Evolutionary conservation across 2,888 invertebrate genomes (phyloP).

Genomic region (Darwinula stevensoni): DNA sequence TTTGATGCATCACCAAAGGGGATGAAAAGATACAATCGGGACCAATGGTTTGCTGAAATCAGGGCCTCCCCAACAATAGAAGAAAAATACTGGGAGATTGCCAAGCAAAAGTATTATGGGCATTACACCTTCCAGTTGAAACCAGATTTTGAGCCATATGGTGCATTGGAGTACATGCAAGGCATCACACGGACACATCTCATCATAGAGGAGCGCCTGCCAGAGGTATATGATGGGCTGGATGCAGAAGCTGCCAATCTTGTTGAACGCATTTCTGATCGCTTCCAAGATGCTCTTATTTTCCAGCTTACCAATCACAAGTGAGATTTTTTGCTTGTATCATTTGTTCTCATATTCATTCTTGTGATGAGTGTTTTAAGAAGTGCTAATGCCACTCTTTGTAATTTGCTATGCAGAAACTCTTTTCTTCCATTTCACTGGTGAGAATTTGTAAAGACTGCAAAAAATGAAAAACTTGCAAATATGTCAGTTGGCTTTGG

Average conservation of each 20-base stretch:
- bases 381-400: too few species aligned
- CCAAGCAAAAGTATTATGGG: slow-evolving; percentile 31
- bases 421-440: too few species aligned
- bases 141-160: slow-evolving; percentile 19
- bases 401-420: too few species aligned
- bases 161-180: slow-evolving; percentile 34
- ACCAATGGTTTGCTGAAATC: background rate
- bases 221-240: slow-evolving; percentile 22
- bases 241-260: too few species aligned
- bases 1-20: background rate
- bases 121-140: slow-evolving; percentile 29
- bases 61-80: background rate
- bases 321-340: too few species aligned
- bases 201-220: slow-evolving; percentile 22
- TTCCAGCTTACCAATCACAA: too few species aligned
- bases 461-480: too few species aligned
- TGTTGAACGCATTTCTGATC: background rate
- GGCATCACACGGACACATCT: slow-evolving; percentile 48
- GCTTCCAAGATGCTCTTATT: too few species aligned
- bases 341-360: too few species aligned
- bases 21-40: background rate
- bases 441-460: too few species aligned
- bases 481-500: too few species aligned
- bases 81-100: background rate
- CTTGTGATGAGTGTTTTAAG: too few species aligned